These are phyloP conservation scores for Galendromus occidentalis DNA, from an alignment of 1,140 invertebrate species.

Conservation along the genomic window DNA sequence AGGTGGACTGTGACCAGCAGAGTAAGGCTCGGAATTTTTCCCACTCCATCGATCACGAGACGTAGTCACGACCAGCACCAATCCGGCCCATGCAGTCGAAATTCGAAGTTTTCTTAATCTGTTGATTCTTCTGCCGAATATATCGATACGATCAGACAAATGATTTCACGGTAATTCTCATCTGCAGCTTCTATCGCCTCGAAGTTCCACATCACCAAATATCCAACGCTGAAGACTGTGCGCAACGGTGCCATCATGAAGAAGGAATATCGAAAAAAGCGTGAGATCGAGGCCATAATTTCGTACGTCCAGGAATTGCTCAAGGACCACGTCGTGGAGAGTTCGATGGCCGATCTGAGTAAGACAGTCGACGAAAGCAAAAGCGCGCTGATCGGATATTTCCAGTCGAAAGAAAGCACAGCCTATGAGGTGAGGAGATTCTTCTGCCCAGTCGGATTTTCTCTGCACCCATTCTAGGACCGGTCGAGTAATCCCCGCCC, in stretches of 20 bases:
- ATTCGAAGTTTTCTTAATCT: neutral
- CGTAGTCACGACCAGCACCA: too few relatives aligned
- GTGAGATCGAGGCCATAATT: conserved; percentile 61
- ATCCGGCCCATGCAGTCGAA: too few relatives aligned
- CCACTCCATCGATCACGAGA: too few relatives aligned
- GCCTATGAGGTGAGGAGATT: conserved; percentile 3
- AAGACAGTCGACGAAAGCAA: neutral
- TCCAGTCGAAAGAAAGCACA: conserved; percentile 7
- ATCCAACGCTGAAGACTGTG: conserved; percentile 91
- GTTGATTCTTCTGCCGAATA: neutral
- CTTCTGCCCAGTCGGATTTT: neutral
- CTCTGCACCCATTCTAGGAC: too few relatives aligned
- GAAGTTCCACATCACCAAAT: conserved; percentile 89
- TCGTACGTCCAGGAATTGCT: conserved; percentile 69
- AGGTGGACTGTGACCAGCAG: neutral
- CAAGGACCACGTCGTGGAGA: conserved; percentile 66
- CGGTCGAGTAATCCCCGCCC: neutral
- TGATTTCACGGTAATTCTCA: conserved; percentile 12
- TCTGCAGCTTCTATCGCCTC: conserved; percentile 49
- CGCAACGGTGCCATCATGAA: conserved; percentile 81
- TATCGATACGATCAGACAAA: neutral
- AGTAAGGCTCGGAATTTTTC: neutral
- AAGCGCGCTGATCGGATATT: conserved; percentile 1
- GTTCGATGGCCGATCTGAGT: conserved; percentile 23
- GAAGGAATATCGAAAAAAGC: conserved; percentile 72